Percentiles rank a stretch among this genome's conserved stretches.
Evolutionary conservation across 2,888 invertebrate species (phyloP).

Genomic region (Anticlea derivata): DNA sequence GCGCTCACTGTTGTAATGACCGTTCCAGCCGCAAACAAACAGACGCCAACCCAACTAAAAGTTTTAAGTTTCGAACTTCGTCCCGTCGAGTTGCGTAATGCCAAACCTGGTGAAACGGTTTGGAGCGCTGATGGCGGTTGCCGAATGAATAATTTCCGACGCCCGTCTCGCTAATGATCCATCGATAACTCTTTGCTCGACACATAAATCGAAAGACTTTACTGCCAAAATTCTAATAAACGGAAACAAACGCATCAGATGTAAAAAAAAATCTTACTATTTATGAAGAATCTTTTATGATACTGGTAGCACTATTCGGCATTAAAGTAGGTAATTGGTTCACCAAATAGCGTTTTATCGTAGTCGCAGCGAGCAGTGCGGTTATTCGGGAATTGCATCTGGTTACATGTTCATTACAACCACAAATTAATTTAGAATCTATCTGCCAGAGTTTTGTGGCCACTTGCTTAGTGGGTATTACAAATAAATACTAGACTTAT

Average conservation of each 20-base stretch:
- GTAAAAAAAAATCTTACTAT: no score
- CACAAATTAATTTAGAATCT: conserved; percentile 22
- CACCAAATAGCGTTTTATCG: conserved; percentile 12
- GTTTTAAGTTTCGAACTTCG: conserved; percentile 64
- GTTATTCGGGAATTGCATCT: conserved; percentile 16
- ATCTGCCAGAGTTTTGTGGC: conserved; percentile 7
- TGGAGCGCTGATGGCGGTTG: conserved; percentile 26
- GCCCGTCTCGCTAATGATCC: conserved; percentile 37
- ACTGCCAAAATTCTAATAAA: conserved; percentile 15
- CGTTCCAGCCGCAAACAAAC: conserved; percentile 65
- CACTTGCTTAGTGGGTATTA: conserved; percentile 4
- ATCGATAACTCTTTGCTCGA: conserved; percentile 38
- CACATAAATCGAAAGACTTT: conserved; percentile 26
- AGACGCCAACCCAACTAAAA: conserved; percentile 67
- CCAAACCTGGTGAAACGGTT: conserved; percentile 28
- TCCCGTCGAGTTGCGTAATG: conserved; percentile 53
- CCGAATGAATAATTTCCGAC: conserved; percentile 36
- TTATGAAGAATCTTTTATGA: no score
- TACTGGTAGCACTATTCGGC: neutral
- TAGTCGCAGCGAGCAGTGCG: conserved; percentile 10
- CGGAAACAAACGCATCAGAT: conserved; percentile 10
- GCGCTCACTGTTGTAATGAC: conserved; percentile 70
- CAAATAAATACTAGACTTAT: neutral
- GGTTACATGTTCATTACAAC: conserved; percentile 13
- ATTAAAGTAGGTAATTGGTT: conserved; percentile 14